Evolutionary conservation across 1,140 invertebrate genomes (phyloP).

Genomic region (Planococcus citri): DNA sequence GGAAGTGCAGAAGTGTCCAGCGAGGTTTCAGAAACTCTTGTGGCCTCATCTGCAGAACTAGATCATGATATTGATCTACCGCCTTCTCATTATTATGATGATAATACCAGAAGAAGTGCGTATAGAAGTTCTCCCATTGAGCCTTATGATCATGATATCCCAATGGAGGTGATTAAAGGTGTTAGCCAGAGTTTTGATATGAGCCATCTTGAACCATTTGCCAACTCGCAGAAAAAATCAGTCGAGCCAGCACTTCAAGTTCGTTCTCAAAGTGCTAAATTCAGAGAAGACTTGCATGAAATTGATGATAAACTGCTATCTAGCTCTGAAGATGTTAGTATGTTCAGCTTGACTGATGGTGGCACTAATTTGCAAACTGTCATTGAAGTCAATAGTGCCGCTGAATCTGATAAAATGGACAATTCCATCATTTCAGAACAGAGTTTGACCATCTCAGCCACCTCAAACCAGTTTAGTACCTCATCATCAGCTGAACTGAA

Average conservation of each 20-base stretch:
- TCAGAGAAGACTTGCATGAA: background rate
- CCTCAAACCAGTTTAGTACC: conserved; percentile 31
- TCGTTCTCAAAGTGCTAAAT: background rate
- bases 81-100: conserved; percentile 27
- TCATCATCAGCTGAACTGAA: conserved; percentile 23
- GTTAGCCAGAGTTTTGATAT: conserved; percentile 17
- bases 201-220: background rate
- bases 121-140: conserved; percentile 34
- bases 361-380: conserved; percentile 11
- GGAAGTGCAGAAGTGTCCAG: conserved; percentile 72
- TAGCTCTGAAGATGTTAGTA: conserved; percentile 40
- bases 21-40: conserved; percentile 77
- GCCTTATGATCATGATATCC: conserved; percentile 41
- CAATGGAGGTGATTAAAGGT: conserved; percentile 33
- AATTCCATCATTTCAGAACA: conserved; percentile 40
- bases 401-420: conserved; percentile 36
- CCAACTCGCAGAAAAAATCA: background rate
- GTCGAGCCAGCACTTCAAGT: background rate
- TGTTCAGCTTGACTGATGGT: conserved; percentile 34
- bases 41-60: conserved; percentile 52
- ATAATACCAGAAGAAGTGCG: conserved; percentile 23
- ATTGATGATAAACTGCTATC: conserved; percentile 38
- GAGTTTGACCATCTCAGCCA: conserved; percentile 34
- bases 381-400: background rate
- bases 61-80: conserved; percentile 35